Percentiles rank a stretch among this genome's conserved stretches.
phyloP scores from a whole-genome alignment of 2,797 vertebrate species.

The Parambassis ranga region DNA sequence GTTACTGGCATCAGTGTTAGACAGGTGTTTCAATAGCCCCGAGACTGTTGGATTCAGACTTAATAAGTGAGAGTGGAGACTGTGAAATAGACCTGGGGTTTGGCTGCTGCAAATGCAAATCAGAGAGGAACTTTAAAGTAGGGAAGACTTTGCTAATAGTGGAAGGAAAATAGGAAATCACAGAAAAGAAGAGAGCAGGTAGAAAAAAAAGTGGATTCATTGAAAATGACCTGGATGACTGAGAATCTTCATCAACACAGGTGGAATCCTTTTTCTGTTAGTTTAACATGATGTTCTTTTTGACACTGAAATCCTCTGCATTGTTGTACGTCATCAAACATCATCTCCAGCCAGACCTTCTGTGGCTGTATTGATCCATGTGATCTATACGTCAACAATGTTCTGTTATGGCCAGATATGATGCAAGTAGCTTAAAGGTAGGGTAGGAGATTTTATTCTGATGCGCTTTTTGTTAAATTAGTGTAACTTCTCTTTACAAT shows the following conservation, averaged over 20 bases:
- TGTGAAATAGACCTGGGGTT: not conserved
- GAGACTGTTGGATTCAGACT: not conserved
- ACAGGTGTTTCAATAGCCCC: conserved; percentile 17
- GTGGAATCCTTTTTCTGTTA: not conserved
- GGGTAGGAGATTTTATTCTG: too few species aligned
- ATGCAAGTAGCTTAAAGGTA: too few species aligned
- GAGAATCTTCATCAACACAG: too few species aligned
- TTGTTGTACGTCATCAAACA: too few species aligned
- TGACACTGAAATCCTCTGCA: not conserved
- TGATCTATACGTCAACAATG: too few species aligned
- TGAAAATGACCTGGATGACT: too few species aligned
- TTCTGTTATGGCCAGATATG: too few species aligned
- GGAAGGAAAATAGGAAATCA: not conserved
- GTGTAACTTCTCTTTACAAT: too few species aligned
- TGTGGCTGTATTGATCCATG: too few species aligned
- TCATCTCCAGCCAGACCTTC: too few species aligned
- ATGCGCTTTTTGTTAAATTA: too few species aligned
- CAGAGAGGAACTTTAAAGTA: not conserved
- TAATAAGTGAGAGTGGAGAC: conserved; percentile 17
- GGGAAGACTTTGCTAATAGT: not conserved
- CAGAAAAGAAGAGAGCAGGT: not conserved
- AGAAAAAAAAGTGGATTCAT: not conserved
- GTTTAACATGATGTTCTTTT: too few species aligned
- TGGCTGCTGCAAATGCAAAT: conserved; percentile 12
- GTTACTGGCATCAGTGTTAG: not conserved